A percentile compares a stretch with the other conserved stretches of the same genome.
Conservation (phyloP, 2,797 vertebrate genomes). For the Decapterus maruadsi region DNA sequence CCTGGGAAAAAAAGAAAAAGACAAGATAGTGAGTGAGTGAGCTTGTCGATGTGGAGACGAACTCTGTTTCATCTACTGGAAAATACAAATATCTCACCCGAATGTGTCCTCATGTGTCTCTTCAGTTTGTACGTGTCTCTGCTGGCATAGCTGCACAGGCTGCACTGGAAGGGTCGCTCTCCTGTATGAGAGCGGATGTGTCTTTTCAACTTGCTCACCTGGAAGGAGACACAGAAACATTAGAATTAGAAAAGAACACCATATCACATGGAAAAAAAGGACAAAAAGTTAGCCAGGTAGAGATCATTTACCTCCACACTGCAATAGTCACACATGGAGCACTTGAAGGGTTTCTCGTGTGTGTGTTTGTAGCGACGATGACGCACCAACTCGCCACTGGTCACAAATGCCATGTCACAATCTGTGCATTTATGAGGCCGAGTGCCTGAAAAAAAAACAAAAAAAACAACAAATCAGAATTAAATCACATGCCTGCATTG, state of each 20-base stretch:
- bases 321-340: conserved; percentile 98
- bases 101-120: conserved; percentile 98
- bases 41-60: not conserved
- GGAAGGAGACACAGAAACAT: conserved; percentile 9
- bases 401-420: conserved; percentile 98
- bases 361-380: conserved; percentile 98
- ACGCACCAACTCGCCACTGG: conserved; percentile 95
- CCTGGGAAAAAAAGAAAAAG: conserved; percentile 75
- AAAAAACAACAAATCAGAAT: not conserved
- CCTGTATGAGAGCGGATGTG: conserved; percentile 98
- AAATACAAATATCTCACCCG: conserved; percentile 81
- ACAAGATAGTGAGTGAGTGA: not conserved
- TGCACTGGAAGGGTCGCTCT: conserved; percentile 97
- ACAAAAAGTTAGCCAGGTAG: not conserved
- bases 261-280: not conserved
- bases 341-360: conserved; percentile 98
- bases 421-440: conserved; percentile 97
- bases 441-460: conserved; percentile 86
- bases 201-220: conserved; percentile 98
- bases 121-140: conserved; percentile 98
- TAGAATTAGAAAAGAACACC: not conserved
- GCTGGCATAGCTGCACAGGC: conserved; percentile 98
- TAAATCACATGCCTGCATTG: not conserved
- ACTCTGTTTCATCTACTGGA: not conserved
- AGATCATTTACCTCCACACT: conserved; percentile 91